These are phyloP conservation scores for Bicyclus anynana DNA, from an alignment of 1,140 invertebrate species.

Conservation along the genomic window DNA sequence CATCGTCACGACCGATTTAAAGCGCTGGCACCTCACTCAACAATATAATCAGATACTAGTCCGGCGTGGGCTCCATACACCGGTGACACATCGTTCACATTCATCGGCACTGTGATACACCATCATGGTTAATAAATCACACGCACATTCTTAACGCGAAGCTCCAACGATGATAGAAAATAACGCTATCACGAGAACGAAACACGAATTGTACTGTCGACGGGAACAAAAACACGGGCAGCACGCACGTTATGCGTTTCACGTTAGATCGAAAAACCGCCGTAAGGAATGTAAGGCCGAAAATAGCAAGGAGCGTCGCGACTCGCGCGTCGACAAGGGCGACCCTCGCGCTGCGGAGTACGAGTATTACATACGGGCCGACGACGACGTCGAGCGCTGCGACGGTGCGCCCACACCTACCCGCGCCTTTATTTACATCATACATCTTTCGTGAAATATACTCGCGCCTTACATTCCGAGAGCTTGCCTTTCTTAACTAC, in stretches of 20 bases:
- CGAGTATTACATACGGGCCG: too few relatives aligned
- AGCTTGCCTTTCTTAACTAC: too few relatives aligned
- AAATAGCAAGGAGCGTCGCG: slow-evolving; percentile 73
- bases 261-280: slow-evolving; percentile 74
- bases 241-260: slow-evolving; percentile 67
- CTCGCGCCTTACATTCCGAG: too few relatives aligned
- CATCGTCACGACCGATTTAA: slow-evolving; percentile 36
- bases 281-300: slow-evolving; percentile 71
- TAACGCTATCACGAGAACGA: slow-evolving; percentile 6
- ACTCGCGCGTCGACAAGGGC: slow-evolving; percentile 65
- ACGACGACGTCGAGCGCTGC: too few relatives aligned
- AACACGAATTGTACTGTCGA: slow-evolving; percentile 27
- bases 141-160: background rate
- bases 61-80: slow-evolving; percentile 37
- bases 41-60: slow-evolving; percentile 50
- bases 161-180: background rate
- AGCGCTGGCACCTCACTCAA: slow-evolving; percentile 21
- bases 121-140: slow-evolving; percentile 22
- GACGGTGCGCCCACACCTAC: slow-evolving; percentile 28
- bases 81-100: slow-evolving; percentile 33
- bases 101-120: slow-evolving; percentile 30
- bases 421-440: slow-evolving; percentile 67
- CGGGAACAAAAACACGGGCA: slow-evolving; percentile 28
- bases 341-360: slow-evolving; percentile 55
- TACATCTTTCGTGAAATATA: slow-evolving; percentile 24